Conservation (phyloP, 2,797 vertebrate genomes). For the Esox lucius region DNA sequence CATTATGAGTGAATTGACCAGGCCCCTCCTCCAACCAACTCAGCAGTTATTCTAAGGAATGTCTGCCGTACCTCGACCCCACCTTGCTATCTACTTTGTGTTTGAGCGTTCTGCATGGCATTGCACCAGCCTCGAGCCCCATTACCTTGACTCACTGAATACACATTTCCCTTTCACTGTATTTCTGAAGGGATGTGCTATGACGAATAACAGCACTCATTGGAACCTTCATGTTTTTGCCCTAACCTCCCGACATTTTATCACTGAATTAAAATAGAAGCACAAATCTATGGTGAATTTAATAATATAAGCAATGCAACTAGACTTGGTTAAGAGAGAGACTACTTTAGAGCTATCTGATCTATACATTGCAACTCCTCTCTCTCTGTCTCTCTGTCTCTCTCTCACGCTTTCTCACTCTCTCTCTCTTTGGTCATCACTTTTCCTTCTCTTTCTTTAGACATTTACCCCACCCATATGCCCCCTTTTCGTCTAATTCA, state of each 20-base stretch:
- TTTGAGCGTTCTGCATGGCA: conserved; percentile 50
- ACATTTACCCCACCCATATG: conserved; percentile 63
- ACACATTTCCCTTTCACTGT: conserved; percentile 54
- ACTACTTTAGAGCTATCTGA: conserved; percentile 57
- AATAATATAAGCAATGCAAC: conserved; percentile 73
- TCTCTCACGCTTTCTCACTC: conserved; percentile 34
- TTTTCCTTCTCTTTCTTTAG: conserved; percentile 68
- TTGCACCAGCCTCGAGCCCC: conserved; percentile 41
- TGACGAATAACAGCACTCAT: conserved; percentile 45
- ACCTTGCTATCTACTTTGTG: conserved; percentile 40
- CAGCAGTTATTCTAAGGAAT: conserved; percentile 17
- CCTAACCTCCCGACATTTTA: conserved; percentile 53
- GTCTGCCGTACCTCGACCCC: conserved; percentile 31
- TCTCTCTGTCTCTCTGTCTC: conserved; percentile 54
- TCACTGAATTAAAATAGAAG: conserved; percentile 69
- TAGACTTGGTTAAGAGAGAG: conserved; percentile 65
- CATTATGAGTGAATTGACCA: conserved; percentile 29
- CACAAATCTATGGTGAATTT: conserved; percentile 72
- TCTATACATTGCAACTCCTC: conserved; percentile 66
- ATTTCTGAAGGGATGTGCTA: conserved; percentile 51
- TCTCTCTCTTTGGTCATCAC: conserved; percentile 36
- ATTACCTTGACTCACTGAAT: conserved; percentile 37
- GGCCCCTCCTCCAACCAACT: conserved; percentile 40
- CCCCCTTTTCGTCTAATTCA: conserved; percentile 45
- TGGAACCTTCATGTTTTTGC: neutral